A percentile compares a stretch with the other conserved stretches of the same genome.
These are phyloP conservation scores for Neostethus bicornis DNA, from an alignment of 2,797 vertebrate species.

Conservation along the genomic window DNA sequence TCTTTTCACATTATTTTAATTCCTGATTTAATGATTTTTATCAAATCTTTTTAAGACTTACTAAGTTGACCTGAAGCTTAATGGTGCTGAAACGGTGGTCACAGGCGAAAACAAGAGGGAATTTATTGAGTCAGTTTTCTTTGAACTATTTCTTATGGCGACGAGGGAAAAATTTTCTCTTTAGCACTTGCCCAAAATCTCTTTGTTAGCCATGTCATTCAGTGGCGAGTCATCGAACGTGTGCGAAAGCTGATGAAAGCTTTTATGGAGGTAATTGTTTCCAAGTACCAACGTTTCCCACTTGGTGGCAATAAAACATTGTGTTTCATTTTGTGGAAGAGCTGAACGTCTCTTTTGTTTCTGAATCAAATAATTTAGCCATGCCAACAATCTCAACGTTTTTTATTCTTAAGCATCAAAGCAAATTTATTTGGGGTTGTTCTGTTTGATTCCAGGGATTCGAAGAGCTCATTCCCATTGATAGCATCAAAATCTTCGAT, in stretches of 20 bases:
- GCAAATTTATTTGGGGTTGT: background rate
- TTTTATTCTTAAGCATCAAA: background rate
- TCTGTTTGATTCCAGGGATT: constrained; percentile 84
- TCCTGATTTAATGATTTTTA: background rate
- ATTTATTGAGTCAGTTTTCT: constrained; percentile 91
- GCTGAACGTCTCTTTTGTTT: too few species aligned
- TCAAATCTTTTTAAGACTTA: constrained; percentile 90
- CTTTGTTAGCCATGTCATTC: constrained; percentile 90
- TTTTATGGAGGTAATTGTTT: constrained; percentile 89
- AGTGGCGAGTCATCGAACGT: constrained; percentile 98
- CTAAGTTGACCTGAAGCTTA: constrained; percentile 97
- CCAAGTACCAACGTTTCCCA: constrained; percentile 44
- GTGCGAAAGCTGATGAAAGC: constrained; percentile 99
- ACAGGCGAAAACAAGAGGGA: constrained; percentile 99
- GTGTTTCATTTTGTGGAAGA: background rate
- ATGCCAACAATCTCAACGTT: background rate
- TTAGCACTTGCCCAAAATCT: background rate
- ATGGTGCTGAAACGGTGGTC: constrained; percentile 95
- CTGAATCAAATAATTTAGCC: background rate
- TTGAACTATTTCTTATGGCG: background rate
- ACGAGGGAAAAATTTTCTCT: too few species aligned
- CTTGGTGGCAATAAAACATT: constrained; percentile 59
- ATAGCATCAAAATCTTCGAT: constrained; percentile 99
- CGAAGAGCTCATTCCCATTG: constrained; percentile 94
- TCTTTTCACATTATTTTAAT: background rate